phyloP scores from a whole-genome alignment of 2,888 invertebrate genomes.

The Sycophila texana region DNA sequence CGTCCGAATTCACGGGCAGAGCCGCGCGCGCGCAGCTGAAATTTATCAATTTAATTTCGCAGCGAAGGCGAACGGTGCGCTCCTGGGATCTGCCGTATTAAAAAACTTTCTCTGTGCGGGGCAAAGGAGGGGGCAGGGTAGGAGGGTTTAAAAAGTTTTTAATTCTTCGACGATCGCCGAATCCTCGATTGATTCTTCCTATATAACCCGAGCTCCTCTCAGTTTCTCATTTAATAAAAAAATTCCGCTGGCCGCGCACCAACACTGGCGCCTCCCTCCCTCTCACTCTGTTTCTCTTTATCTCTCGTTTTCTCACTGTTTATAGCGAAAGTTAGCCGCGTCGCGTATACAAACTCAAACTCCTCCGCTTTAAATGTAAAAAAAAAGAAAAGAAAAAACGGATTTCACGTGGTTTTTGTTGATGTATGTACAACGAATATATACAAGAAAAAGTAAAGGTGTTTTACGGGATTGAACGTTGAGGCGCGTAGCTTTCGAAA shows the following conservation, averaged over 20 bases:
- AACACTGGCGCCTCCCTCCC: background rate
- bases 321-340: too few relatives aligned
- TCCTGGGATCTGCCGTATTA: constrained; percentile 2
- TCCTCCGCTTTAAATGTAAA: too few relatives aligned
- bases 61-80: background rate
- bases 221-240: background rate
- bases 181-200: constrained; percentile 1
- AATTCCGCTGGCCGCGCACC: background rate
- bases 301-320: too few relatives aligned
- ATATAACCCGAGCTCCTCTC: background rate
- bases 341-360: too few relatives aligned
- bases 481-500: background rate
- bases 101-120: constrained; percentile 12
- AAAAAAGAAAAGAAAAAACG: too few relatives aligned
- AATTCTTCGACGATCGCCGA: constrained; percentile 31
- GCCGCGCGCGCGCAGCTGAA: background rate
- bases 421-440: too few relatives aligned
- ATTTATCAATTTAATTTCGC: constrained; percentile 28
- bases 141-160: constrained; percentile 13
- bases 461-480: background rate
- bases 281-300: too few relatives aligned
- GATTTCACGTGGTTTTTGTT: too few relatives aligned
- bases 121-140: too few relatives aligned
- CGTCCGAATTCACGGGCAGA: too few relatives aligned
- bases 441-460: too few relatives aligned